A percentile compares a stretch with the other conserved stretches of the same genome.
phyloP scores from a whole-genome alignment of 2,113 vertebrate genomes.

The Cephalopterus ornatus region DNA sequence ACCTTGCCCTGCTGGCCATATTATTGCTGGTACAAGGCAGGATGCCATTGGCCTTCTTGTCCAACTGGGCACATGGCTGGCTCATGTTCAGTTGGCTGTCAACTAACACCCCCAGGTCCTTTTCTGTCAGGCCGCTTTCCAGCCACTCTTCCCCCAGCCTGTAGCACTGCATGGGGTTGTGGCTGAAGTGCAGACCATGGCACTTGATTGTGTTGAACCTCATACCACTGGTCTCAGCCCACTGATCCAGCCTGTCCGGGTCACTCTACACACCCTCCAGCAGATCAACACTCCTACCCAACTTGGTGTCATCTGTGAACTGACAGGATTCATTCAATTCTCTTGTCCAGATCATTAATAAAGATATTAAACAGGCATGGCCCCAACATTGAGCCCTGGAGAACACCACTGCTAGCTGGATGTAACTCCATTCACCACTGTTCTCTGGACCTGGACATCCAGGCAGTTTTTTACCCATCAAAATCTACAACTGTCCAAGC shows the following conservation, averaged over 20 bases:
- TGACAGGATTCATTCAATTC: neutral
- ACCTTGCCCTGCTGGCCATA: neutral
- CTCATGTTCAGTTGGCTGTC: neutral
- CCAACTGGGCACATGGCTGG: neutral
- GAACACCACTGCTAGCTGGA: neutral
- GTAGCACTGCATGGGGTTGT: neutral
- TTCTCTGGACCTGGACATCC: neutral
- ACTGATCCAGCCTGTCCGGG: neutral
- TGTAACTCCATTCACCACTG: neutral
- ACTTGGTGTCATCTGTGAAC: neutral
- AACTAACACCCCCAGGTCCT: neutral
- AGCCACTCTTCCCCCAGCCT: neutral
- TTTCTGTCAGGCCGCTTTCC: neutral
- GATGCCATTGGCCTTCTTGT: neutral
- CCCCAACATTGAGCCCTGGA: neutral
- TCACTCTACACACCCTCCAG: neutral
- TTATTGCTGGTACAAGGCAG: neutral
- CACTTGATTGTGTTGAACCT: neutral
- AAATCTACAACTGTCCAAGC: neutral
- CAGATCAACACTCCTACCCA: neutral
- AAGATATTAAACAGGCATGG: neutral
- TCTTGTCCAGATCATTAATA: neutral
- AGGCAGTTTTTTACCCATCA: neutral
- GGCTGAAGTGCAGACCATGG: neutral
- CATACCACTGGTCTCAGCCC: too few relatives aligned